Evolutionary conservation across 2,888 invertebrate species (phyloP).

Genomic region (Ametastegia equiseti): DNA sequence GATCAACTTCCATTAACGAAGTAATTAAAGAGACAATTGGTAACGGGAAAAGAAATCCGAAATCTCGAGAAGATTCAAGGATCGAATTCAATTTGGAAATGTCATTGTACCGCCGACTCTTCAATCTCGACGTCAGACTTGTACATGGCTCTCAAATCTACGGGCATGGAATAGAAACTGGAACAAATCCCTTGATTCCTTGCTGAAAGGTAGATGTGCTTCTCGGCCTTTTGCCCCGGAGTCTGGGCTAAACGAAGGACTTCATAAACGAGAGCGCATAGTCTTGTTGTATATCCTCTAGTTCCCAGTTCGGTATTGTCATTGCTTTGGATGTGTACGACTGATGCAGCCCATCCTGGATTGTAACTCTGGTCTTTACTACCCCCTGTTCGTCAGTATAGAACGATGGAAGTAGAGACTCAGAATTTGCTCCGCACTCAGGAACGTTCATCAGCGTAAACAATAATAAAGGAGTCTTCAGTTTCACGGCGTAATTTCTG

Average conservation of each 20-base stretch:
- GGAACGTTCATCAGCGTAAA: conserved; percentile 42
- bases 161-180: conserved; percentile 8
- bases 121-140: background rate
- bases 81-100: conserved; percentile 8
- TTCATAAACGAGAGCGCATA: conserved; percentile 24
- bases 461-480: conserved; percentile 38
- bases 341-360: conserved; percentile 7
- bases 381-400: conserved; percentile 9
- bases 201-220: background rate
- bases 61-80: background rate
- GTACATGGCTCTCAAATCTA: conserved; percentile 4
- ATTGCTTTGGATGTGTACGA: background rate
- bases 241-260: conserved; percentile 19
- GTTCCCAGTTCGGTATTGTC: background rate
- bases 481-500: conserved; percentile 42
- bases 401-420: too few relatives aligned
- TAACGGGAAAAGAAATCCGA: background rate
- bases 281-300: conserved; percentile 4
- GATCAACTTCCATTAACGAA: background rate
- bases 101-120: background rate
- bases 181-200: conserved; percentile 29
- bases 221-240: background rate
- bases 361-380: conserved; percentile 18
- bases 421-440: conserved; percentile 28
- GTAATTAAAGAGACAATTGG: background rate